These are phyloP conservation scores for Campylorhamphus procurvoides DNA, from an alignment of 2,113 vertebrate species.

Conservation along the genomic window DNA sequence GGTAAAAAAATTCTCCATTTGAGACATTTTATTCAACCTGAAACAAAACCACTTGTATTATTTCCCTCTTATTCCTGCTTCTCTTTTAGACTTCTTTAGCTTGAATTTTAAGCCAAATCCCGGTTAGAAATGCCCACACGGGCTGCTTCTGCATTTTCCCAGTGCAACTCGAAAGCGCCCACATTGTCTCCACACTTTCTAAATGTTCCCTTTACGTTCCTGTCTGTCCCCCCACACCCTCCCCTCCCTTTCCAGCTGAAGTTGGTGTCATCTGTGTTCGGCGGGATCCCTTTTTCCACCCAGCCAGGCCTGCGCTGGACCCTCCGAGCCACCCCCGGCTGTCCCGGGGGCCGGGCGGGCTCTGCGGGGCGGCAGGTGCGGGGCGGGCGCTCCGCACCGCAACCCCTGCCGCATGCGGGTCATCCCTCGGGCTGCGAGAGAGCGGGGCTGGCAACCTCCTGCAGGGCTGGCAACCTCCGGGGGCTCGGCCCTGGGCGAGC, in stretches of 20 bases:
- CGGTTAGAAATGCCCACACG: neutral
- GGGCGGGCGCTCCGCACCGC: neutral
- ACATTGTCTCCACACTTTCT: neutral
- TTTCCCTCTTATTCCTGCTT: neutral
- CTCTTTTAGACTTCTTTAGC: neutral
- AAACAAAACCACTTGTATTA: neutral
- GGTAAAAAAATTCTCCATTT: accelerated
- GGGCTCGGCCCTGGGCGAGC: neutral
- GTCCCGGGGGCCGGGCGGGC: neutral
- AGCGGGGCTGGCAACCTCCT: neutral
- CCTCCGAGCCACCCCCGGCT: neutral
- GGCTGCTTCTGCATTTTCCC: neutral
- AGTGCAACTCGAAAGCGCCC: neutral
- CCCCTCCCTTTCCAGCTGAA: neutral
- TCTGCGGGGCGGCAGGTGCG: neutral
- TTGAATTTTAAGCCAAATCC: neutral
- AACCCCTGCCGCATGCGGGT: neutral
- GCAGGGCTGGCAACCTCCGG: neutral
- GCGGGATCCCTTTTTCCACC: neutral
- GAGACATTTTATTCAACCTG: neutral
- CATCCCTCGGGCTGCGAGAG: too few relatives aligned
- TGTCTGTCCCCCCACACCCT: neutral
- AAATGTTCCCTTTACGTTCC: neutral
- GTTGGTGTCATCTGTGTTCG: neutral
- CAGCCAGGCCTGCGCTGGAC: neutral